Evolutionary conservation across 2,888 invertebrate species (phyloP), one percentile per base, ranked within the genome.

Genomic region (Andrena hattorfiana): DNA sequence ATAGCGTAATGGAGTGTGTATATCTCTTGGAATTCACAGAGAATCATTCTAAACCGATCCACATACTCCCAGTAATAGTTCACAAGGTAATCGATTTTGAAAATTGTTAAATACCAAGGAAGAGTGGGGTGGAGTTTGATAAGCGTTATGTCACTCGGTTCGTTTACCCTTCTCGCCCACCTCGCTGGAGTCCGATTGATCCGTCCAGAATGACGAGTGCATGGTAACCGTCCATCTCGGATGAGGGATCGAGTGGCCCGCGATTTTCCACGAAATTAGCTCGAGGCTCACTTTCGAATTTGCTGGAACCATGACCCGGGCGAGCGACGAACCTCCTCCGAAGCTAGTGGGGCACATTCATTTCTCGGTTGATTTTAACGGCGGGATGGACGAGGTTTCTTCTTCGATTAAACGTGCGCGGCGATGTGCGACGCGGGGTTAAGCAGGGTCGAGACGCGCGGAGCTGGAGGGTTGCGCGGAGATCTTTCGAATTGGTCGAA

Each of bases 231-330:
- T 82, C 56, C 64, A 49, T 77, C 74, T 64, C 63, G 30, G 56
- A 62, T 32, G 56, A 68, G 80, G 66, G 73, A 76, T 73, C 74
- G 64, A 56, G 51, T 82, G 87, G 84, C 79, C 82, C 56, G n/a
- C 20, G 77, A 84, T 87, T 87, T 89, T 87, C 87, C 78, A 54
- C 60, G 75, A 85, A 87, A 87, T 87, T 85, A 89, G 75, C 74
- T 77, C 54, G 35, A 51, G 59, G 66, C 76, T 77, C 76, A 63
- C 79, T 82, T 78, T 87, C 73, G 42, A 77, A 78, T 85, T 75
- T 75, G 77, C 70, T 67, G 13, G 8, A 62, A 30, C 35, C 42
- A 51, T n/a, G 51, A 32, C 13, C 30, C 32, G 28, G n/a, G 32
- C 23, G 23, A 8, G 20, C 5, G 23, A 20, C 8, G 23, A 54